Evolutionary conservation across 2,113 vertebrate species (phyloP), one percentile per base, ranked within the genome.

Genomic region (Trichomycterus rosablanca): DNA sequence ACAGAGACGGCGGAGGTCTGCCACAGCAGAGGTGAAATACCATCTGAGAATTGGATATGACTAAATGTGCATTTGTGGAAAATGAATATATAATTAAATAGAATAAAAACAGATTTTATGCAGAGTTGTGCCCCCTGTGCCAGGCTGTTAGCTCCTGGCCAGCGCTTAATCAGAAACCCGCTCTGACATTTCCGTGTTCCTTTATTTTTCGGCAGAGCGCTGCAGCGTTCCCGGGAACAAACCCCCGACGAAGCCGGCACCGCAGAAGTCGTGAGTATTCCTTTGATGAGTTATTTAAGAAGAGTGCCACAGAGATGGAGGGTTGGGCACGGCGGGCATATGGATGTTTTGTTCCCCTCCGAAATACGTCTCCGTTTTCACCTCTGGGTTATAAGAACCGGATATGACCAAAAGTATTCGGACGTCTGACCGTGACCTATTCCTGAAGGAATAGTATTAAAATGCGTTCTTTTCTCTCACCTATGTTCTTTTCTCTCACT

Each of bases 261-360:
- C 89, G 58, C 89, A 93, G 61, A 94, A 92, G 81, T 95, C 86
- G 91, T 93, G 83, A 95, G 92, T 96, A 89, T 76, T 67, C 63
- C 66, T 87, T 80, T 45, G 37, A 59, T 72, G 65, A 37, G 71
- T 74, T 76, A 55, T 64, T 55, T 55, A 20, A 58, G 52, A 20
- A 18, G 28, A 23, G 22, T 24, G 49, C 55, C 35, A 39, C 19
- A 16, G 45, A 59, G 43, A 57, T 8, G 18, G 40, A 46, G 45
- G 43, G 18, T 28, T 1, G 11, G 12, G 40, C 8, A n/a, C 39
- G 15, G 40, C 5, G 14, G 43, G 24, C 30, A n/a, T 23, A 34
- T 40, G 56, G 59, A 39, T 32, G 37, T 48, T 59, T 59, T 63
- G 67, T 59, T 67, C 37, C 35, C 7, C 5, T 54, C 35, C 59